These are phyloP conservation scores for Muscicapa comitata DNA, from an alignment of 2,797 vertebrate species.

Conservation along the genomic window DNA sequence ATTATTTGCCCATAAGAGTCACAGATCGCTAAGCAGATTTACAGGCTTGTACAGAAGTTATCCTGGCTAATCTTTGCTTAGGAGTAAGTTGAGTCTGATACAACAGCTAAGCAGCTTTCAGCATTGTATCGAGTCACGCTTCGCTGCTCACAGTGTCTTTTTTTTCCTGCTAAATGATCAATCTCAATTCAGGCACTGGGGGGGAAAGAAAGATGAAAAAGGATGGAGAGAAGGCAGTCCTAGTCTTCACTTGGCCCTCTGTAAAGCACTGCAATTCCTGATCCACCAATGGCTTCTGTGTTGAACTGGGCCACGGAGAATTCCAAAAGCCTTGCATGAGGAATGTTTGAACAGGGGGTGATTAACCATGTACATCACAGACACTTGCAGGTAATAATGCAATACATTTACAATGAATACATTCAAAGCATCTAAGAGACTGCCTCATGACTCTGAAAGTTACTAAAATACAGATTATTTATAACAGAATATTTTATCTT, in stretches of 20 bases:
- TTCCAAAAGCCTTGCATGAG: not conserved
- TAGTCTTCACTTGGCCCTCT: not conserved
- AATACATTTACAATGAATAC: not conserved
- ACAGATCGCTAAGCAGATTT: conserved; percentile 57
- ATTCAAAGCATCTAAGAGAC: not conserved
- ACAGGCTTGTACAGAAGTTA: conserved; percentile 19
- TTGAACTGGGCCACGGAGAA: not conserved
- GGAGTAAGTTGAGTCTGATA: conserved; percentile 44
- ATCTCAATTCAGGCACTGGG: not conserved
- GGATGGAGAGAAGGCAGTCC: not conserved
- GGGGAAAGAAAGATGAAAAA: not conserved
- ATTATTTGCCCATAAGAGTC: conserved; percentile 12
- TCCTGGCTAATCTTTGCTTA: conserved; percentile 55
- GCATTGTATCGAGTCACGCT: not conserved
- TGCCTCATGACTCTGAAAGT: not conserved
- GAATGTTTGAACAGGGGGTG: not conserved
- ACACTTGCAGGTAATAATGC: not conserved
- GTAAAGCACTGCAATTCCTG: not conserved
- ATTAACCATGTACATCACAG: not conserved
- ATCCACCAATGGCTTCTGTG: not conserved
- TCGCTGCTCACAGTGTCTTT: not conserved
- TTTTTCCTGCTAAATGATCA: conserved; percentile 12
- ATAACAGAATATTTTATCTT: not conserved
- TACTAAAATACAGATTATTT: not conserved
- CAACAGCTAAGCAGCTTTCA: conserved; percentile 22